phyloP scores from a whole-genome alignment of 2,888 invertebrate genomes.

The Eupithecia subumbrata region DNA sequence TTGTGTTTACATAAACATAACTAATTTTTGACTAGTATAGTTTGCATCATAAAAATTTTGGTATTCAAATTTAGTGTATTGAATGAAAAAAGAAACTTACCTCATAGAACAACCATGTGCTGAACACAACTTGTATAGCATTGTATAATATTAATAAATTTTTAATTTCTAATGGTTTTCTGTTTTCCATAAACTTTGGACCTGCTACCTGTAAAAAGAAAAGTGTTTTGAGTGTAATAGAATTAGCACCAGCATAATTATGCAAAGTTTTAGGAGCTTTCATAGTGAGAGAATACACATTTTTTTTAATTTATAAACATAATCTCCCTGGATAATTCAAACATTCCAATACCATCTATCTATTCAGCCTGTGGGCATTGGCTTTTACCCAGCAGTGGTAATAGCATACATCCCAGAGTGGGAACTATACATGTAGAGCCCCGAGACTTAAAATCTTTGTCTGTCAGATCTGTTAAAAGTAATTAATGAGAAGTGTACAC shows the following conservation, averaged over 20 bases:
- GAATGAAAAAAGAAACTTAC: slow-evolving; percentile 79
- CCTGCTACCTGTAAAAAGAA: slow-evolving; percentile 87
- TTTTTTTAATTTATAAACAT: background rate
- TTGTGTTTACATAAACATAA: background rate
- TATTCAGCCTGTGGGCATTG: background rate
- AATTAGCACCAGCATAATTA: background rate
- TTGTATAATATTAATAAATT: slow-evolving; percentile 92
- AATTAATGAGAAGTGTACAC: slow-evolving; percentile 36
- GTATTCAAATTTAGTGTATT: background rate
- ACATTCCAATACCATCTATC: background rate
- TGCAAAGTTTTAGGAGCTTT: background rate
- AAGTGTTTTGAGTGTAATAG: slow-evolving; percentile 7
- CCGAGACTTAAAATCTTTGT: background rate
- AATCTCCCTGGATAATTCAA: background rate
- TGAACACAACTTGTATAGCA: slow-evolving; percentile 95
- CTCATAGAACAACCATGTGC: slow-evolving; percentile 95
- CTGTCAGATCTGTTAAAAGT: background rate
- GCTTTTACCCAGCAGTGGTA: background rate
- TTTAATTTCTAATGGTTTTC: slow-evolving; percentile 93
- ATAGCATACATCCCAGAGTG: background rate
- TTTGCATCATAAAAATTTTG: background rate
- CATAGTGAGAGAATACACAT: background rate
- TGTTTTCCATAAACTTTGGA: slow-evolving; percentile 95
- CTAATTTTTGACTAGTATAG: background rate
- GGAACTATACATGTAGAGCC: background rate